phyloP scores from a whole-genome alignment of 2,888 invertebrate genomes.

The Thumatha senex region DNA sequence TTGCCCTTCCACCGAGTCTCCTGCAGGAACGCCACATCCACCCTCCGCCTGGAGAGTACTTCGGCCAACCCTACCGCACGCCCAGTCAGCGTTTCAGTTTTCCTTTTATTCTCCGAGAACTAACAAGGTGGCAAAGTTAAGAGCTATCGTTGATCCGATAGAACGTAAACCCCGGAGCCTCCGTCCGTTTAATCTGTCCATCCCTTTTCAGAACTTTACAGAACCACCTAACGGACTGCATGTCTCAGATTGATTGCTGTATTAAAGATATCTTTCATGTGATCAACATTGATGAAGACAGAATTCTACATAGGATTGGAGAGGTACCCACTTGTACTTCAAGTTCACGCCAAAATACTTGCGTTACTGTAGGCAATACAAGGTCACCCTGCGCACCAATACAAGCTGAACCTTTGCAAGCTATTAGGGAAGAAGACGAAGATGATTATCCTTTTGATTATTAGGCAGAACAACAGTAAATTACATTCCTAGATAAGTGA shows the following conservation, averaged over 20 bases:
- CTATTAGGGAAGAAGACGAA: conserved; percentile 61
- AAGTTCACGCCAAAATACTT: conserved; percentile 7
- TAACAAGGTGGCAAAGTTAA: too few species aligned
- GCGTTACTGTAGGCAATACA: background rate
- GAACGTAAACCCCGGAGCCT: too few species aligned
- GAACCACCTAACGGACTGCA: conserved; percentile 46
- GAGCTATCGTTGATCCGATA: too few species aligned
- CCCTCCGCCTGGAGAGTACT: too few species aligned
- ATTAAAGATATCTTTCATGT: conserved; percentile 57
- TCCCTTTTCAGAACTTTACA: conserved; percentile 38
- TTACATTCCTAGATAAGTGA: too few species aligned
- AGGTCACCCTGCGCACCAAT: background rate
- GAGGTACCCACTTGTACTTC: conserved; percentile 30
- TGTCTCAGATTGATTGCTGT: conserved; percentile 55
- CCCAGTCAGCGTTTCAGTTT: too few species aligned
- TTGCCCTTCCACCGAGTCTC: too few species aligned
- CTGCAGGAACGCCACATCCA: too few species aligned
- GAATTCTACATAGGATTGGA: conserved; percentile 50
- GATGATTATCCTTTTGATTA: conserved; percentile 58
- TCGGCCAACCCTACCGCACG: too few species aligned
- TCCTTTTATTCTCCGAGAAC: too few species aligned
- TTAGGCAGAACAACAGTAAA: conserved; percentile 2
- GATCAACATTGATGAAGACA: conserved; percentile 56
- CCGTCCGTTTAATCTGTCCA: too few species aligned
- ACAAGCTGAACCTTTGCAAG: conserved; percentile 39